Percentiles rank a stretch among this genome's conserved stretches.
These are phyloP conservation scores for Macropus fuliginosus DNA, from an alignment of 2,797 vertebrate genomes.

Conservation along the genomic window DNA sequence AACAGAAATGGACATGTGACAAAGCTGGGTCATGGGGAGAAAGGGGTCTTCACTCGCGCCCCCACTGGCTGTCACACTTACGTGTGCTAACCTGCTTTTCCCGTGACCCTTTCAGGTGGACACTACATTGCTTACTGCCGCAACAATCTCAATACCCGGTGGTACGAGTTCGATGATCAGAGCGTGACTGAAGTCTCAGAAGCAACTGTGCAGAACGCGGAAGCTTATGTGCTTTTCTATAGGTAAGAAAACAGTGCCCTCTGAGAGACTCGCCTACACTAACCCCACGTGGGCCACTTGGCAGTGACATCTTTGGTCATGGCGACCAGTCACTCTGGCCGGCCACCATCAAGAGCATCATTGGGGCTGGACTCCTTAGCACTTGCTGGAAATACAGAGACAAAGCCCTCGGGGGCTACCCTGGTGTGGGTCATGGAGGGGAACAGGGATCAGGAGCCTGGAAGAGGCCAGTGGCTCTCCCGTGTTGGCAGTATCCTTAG, in stretches of 20 bases:
- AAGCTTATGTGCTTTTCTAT: slow-evolving; percentile 99
- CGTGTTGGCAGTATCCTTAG: background rate
- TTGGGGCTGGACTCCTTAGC: too few species aligned
- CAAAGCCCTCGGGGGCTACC: too few species aligned
- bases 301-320: too few species aligned
- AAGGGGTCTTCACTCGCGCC: too few species aligned
- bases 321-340: too few species aligned
- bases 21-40: too few species aligned
- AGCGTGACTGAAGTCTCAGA: slow-evolving; percentile 98
- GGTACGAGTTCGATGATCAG: slow-evolving; percentile 99
- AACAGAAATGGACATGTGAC: background rate
- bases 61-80: too few species aligned
- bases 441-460: background rate
- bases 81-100: background rate
- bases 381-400: too few species aligned
- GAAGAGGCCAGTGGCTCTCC: background rate
- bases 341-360: too few species aligned
- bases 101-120: slow-evolving; percentile 87
- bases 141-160: slow-evolving; percentile 95
- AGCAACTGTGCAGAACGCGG: slow-evolving; percentile 96
- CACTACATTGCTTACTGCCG: slow-evolving; percentile 99
- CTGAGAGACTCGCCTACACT: too few species aligned
- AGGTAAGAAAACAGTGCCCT: slow-evolving; percentile 88
- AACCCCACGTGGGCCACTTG: too few species aligned
- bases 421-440: too few species aligned